Evolutionary conservation across 35 echinoderm and acorn worm genomes (phyloP), one percentile per base, ranked within the genome.

Genomic region (Lytechinus pictus): DNA sequence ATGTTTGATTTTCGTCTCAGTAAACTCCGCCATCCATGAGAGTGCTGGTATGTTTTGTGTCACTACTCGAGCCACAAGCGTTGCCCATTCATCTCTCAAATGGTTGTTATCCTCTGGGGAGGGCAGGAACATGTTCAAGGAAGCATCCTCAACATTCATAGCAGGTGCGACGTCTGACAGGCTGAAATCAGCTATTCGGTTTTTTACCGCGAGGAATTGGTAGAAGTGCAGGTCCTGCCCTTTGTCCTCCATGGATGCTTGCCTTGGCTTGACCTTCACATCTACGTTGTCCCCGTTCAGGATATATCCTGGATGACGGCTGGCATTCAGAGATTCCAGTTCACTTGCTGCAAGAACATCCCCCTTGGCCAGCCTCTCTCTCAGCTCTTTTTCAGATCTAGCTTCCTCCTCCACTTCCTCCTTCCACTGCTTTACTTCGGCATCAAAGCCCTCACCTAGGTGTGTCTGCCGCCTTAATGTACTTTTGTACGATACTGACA

Each of bases 251-350:
- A 96, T 96, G 11, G 86, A 91, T 27, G 86, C 94, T 9, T 97
- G 95, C 27, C 95, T 86, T 55, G 97, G 87, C 54, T 28, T 92
- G 14, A 96, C 66, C 10, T 51, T 55, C 27, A 96, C 57, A 57
- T 97, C 97, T 10, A 97, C 95, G 93, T 97, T 97, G 86, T 97
- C 97, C 55, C 96, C 96, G 72, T 91, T 95, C 14, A 95, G 14
- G 54, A 95, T 51, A 28, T 27, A 92, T 4, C 87, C 89, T 12
- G 55, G 87, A 66, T 95, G 87, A 19, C 95, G 10, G 13, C 9
- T 6, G 10, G 11, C 16, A 19, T 27, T 92, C 9, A 13, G 44
- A 10, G 54, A 54, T 7, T 27, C 10, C 9, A 10, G 27, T 4
- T 87, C 52, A 21, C 1, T 16, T 3, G 0, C 54, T 55, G 24